Evolutionary conservation across 2,113 vertebrate species (phyloP), one percentile per base, ranked within the genome.

Genomic region (Solea senegalensis): DNA sequence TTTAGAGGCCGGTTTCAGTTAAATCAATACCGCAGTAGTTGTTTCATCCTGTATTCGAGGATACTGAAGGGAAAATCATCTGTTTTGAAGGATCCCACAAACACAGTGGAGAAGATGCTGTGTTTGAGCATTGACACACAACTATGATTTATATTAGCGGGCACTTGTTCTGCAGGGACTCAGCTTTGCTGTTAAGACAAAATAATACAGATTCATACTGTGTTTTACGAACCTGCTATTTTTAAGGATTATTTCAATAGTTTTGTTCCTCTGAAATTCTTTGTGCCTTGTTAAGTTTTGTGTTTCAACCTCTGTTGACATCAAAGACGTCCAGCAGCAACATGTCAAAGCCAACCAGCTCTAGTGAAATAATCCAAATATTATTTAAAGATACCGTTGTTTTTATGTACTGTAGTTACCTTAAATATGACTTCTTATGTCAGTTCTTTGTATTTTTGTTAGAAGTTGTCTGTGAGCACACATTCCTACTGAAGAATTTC

Each of bases 251-350:
- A 43, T 79, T 74, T 57, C 13, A 67, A 34, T 49, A 21, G 7
- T 4, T 44, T 9, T 26, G 0, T 73, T 67, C 14, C 14, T 63
- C 5, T 45, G 6, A 63, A 49, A 45, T 79, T 27, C 64, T 72
- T 61, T 72, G 84, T 87, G 87, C 87, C 86, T 88, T 88, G 64
- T 70, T 80, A 57, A 46, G 13, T 39, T 6, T 34, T 34, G 34
- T 34, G 54, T 63, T 49, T 72, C 13, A 53, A 63, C 40, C 3
- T 46, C 7, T 28, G 4, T 50, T 4, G n/a, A 45, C 28, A 34
- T 56, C 2, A 1, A 43, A 46, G 41, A 46, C 49, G 5, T 58
- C 11, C 10, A 43, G 39, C 28, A 65, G 15, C 8, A 63, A 43
- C 0, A 49, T 59, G 11, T 48, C 28, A 48, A 60, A 48, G 12